Evolutionary conservation across 1,140 invertebrate genomes (phyloP), one percentile per base, ranked within the genome.

Genomic region (Nasonia longicornis): DNA sequence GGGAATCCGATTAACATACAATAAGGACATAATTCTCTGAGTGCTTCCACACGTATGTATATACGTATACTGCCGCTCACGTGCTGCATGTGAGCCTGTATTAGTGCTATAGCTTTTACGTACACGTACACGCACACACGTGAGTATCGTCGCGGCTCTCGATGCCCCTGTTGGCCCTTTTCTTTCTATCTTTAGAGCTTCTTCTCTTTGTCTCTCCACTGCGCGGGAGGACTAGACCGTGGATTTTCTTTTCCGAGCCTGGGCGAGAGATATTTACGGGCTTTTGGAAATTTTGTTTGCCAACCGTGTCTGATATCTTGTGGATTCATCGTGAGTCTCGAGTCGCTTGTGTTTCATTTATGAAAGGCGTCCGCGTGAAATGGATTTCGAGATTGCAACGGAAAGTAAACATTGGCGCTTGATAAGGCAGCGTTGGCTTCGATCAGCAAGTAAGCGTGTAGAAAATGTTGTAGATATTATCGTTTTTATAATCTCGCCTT

Each of bases 1-100:
- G 83, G 77, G 82, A 84, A 84, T 84, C 84, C 85, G 84, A 87
- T 87, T 87, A 87, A 87, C 86, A 87, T 87, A 87, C 86, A 87
- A 87, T 87, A 86, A 85, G 85, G 81, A 86, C 86, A 87, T 87
- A 86, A 87, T 85, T 87, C 86, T 87, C 82, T 84, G 83, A 77
- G 63, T 69, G 81, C 77, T 79, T 82, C 75, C 64, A 74, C 64
- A 38, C 45, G 31, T 29, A 52, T 52, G 11, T 35, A 35, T 42
- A 77, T 58, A 58, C n/a, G 14, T 16, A 11, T n/a, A 45, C 42
- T 8, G 48, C 45, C 4, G 64, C 64, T 29, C 64, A 26, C 64
- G 22, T 31, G 22, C 64, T 42, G 48, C 10, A 16, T 3, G 16
- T 7, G 12, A 29, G 7, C 26, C 45, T 73, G 3, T 48, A 35